These are phyloP conservation scores for Troides oblongomaculatus DNA, from an alignment of 2,888 invertebrate species.

Conservation along the genomic window DNA sequence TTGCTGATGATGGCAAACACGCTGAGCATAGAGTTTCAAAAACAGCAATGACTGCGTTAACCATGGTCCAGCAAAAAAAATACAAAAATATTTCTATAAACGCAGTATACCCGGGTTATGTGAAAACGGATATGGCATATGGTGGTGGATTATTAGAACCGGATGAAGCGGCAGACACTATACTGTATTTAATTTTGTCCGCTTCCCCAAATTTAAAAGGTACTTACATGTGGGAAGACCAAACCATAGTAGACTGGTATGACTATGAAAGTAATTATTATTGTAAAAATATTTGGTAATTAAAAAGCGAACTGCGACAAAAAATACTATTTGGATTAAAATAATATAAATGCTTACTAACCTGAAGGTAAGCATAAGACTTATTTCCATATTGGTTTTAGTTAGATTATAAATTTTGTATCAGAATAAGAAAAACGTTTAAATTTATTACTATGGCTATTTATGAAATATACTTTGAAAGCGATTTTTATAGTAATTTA, in stretches of 20 bases:
- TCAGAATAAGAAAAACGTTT: too few relatives aligned
- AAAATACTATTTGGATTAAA: too few relatives aligned
- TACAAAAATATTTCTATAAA: conserved; percentile 67
- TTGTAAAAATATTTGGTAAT: conserved; percentile 50
- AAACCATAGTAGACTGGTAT: conserved; percentile 82
- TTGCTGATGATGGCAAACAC: conserved; percentile 69
- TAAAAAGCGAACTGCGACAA: neutral
- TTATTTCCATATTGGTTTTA: too few relatives aligned
- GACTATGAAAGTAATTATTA: conserved; percentile 60
- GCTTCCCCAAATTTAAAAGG: conserved; percentile 82
- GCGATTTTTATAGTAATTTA: too few relatives aligned
- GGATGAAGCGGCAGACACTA: conserved; percentile 75
- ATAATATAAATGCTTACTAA: too few relatives aligned
- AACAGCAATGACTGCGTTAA: conserved; percentile 63
- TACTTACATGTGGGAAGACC: conserved; percentile 82
- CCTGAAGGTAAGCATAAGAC: too few relatives aligned
- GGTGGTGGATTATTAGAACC: conserved; percentile 82
- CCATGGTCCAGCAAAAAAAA: conserved; percentile 61
- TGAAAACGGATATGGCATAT: conserved; percentile 64
- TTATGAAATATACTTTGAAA: too few relatives aligned
- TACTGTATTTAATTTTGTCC: conserved; percentile 82
- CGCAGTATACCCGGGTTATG: conserved; percentile 63
- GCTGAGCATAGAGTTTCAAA: conserved; percentile 71
- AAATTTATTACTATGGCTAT: too few relatives aligned
- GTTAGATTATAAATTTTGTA: too few relatives aligned